A percentile compares a stretch with the other conserved stretches of the same genome.
Conservation (phyloP, 2,797 vertebrate species). For the Rhadinocentrus ornatus region DNA sequence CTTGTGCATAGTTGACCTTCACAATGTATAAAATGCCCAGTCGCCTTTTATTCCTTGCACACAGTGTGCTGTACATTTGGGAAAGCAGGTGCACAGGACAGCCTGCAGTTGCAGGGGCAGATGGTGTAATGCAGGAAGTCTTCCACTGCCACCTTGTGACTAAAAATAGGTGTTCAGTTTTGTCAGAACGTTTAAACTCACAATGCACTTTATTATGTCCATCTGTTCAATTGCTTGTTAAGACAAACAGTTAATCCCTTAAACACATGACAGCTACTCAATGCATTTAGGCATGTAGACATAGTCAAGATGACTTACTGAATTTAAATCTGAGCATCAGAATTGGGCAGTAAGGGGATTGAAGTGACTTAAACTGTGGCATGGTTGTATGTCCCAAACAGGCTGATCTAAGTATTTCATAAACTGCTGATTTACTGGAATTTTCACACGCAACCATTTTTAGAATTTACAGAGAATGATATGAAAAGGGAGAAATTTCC, state of each 20-base stretch:
- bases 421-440: no score
- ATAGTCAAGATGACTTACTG: background rate
- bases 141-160: constrained; percentile 67
- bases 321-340: background rate
- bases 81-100: constrained; percentile 39
- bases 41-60: constrained; percentile 14
- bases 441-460: no score
- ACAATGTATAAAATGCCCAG: constrained; percentile 28
- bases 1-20: constrained; percentile 36
- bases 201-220: background rate
- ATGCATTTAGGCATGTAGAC: background rate
- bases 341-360: no score
- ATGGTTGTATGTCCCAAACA: no score
- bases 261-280: background rate
- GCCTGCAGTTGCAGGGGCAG: constrained; percentile 1
- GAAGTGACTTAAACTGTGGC: no score
- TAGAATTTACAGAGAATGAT: no score
- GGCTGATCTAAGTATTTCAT: no score
- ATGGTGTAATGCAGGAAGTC: background rate
- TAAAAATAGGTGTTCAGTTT: background rate
- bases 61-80: constrained; percentile 21
- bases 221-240: background rate
- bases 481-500: no score
- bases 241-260: background rate
- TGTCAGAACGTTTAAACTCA: background rate